Conservation (phyloP, 2,797 vertebrate species). For the Rhabdophis nuchalis region DNA sequence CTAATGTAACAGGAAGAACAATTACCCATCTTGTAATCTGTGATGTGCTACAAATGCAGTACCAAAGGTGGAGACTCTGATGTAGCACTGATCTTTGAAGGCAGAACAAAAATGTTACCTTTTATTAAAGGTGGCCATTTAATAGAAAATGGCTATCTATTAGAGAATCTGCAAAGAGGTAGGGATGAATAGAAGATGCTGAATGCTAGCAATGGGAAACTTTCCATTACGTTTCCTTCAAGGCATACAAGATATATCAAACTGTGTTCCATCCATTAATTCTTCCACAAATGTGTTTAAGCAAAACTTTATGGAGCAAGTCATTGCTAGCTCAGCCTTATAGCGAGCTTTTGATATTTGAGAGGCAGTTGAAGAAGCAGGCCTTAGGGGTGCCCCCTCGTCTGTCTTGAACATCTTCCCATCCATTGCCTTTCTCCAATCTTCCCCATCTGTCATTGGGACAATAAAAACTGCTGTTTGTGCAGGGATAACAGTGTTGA, state of each 20-base stretch:
- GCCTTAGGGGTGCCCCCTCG: neutral
- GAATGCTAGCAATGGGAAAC: neutral
- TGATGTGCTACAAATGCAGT: slow-evolving; percentile 40
- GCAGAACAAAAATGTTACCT: neutral
- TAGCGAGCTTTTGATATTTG: neutral
- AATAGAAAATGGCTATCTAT: neutral
- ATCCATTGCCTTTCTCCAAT: neutral
- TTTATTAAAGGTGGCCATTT: neutral
- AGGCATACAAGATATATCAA: neutral
- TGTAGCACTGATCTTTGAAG: neutral
- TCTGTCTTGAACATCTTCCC: neutral
- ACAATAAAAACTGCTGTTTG: neutral
- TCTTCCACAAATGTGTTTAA: neutral
- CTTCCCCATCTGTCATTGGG: neutral
- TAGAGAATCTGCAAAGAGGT: neutral
- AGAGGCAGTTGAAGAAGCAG: too few relatives aligned
- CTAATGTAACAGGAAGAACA: slow-evolving; percentile 53
- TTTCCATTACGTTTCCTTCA: slow-evolving; percentile 1
- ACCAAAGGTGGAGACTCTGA: neutral
- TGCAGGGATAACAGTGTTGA: neutral
- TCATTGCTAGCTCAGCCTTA: neutral
- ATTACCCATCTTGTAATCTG: slow-evolving; percentile 50
- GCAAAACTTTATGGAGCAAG: neutral
- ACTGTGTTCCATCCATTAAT: neutral
- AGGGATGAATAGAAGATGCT: neutral